A percentile compares a stretch with the other conserved stretches of the same genome.
phyloP scores from a whole-genome alignment of 1,140 invertebrate species.

The Caenorhabditis elegans region WBcel235 BX284604.4:13983001-13983500 shows the following conservation, averaged over 20 bases:
- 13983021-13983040: conserved; percentile 77
- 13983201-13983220: conserved; percentile 86
- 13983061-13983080: conserved; percentile 73
- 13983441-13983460: conserved; percentile 80
- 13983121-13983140: conserved; percentile 81
- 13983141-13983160: conserved; percentile 70
- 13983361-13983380: conserved; percentile 69
- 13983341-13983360: conserved; percentile 80
- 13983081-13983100: conserved; percentile 74
- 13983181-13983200: conserved; percentile 82
- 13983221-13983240: conserved; percentile 94
- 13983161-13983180: conserved; percentile 82
- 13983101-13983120: conserved; percentile 80
- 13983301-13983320: conserved; percentile 69
- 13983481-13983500: conserved; percentile 68
- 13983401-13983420: background rate
- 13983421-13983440: conserved; percentile 76
- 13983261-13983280: conserved; percentile 71
- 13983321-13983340: conserved; percentile 81
- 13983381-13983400: background rate
- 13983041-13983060: conserved; percentile 74
- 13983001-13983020: conserved; percentile 16
- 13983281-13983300: conserved; percentile 69
- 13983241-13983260: conserved; percentile 75
- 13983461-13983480: conserved; percentile 74